Conservation (phyloP, 1,140 invertebrate species). For the Drosophila sulfurigaster region DNA sequence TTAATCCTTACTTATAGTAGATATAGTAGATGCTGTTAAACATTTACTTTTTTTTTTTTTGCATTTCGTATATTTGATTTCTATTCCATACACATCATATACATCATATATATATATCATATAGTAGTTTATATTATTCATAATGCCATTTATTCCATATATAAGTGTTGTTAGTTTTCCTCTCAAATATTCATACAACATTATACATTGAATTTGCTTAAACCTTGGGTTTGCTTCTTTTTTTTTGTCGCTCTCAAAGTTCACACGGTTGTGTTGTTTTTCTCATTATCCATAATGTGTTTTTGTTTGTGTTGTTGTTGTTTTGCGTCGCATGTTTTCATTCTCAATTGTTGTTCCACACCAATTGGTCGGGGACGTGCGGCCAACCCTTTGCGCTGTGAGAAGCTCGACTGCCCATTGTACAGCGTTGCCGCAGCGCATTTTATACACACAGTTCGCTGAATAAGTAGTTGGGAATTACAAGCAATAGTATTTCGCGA, state of each 20-base stretch:
- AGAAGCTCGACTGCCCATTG: conserved; percentile 35
- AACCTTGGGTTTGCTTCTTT: not conserved
- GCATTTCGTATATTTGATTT: not conserved
- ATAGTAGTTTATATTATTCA: too few species aligned
- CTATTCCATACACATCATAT: not conserved
- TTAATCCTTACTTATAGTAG: not conserved
- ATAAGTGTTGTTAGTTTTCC: not conserved
- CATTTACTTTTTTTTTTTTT: not conserved
- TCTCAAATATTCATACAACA: not conserved
- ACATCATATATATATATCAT: not conserved
- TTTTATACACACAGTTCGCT: conserved; percentile 17
- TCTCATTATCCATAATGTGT: conserved; percentile 2
- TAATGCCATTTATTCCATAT: too few species aligned
- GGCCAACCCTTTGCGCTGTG: conserved; percentile 45
- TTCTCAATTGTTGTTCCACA: conserved; percentile 30
- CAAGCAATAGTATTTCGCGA: conserved; percentile 10
- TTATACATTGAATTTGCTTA: not conserved
- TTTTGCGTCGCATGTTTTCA: not conserved
- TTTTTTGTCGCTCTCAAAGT: not conserved
- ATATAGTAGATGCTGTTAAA: conserved; percentile 2
- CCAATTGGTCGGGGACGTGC: conserved; percentile 36
- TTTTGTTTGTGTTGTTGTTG: not conserved
- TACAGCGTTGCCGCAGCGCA: not conserved
- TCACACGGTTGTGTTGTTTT: not conserved
- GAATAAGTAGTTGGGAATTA: conserved; percentile 47